These are phyloP conservation scores for Pseudochirops cupreus DNA, from an alignment of 2,797 vertebrate species.

Conservation along the genomic window DNA sequence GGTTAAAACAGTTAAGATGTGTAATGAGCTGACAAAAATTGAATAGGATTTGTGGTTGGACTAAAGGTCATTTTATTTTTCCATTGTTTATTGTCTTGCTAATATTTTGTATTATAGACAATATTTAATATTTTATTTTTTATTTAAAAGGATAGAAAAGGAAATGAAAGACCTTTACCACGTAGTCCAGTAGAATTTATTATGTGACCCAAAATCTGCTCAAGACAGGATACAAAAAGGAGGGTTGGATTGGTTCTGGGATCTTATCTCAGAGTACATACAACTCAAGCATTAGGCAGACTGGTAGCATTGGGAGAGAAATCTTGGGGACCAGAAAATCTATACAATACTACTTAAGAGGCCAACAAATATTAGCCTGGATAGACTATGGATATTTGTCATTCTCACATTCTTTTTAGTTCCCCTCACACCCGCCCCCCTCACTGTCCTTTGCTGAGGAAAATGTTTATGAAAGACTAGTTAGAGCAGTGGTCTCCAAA, in stretches of 20 bases:
- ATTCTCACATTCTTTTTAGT: not conserved
- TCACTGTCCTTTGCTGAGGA: not conserved
- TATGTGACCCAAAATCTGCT: not conserved
- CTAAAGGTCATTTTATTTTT: not conserved
- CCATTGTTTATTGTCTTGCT: not conserved
- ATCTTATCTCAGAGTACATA: not conserved
- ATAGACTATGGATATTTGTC: not conserved
- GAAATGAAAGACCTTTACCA: no score
- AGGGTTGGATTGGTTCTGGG: not conserved
- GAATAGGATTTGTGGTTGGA: not conserved
- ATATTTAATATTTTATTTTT: not conserved
- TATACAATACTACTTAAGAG: not conserved
- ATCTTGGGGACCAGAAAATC: not conserved
- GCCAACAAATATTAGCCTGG: not conserved
- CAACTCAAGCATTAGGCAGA: not conserved
- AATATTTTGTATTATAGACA: not conserved
- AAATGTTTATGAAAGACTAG: not conserved
- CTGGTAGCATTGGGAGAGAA: not conserved
- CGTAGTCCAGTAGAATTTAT: not conserved
- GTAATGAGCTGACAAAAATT: not conserved
- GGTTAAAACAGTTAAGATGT: not conserved
- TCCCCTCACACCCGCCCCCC: rapidly evolving
- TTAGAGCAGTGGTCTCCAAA: not conserved
- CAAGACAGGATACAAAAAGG: not conserved
- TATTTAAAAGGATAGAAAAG: no score